Evolutionary conservation across 1,140 invertebrate genomes (phyloP), one percentile per base, ranked within the genome.

Genomic region (Tetramorium parvispinum): DNA sequence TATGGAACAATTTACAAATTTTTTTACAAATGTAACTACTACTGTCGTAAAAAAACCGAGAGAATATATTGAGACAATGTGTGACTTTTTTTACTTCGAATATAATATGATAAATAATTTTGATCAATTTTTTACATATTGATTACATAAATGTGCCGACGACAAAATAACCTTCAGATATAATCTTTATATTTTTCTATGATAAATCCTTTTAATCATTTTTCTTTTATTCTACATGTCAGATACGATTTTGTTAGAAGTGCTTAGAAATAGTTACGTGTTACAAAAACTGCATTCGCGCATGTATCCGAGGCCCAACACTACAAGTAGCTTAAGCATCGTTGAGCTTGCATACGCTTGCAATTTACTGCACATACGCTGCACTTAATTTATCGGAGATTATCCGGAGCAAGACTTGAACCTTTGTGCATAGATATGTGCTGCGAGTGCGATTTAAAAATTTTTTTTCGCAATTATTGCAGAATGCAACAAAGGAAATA

Each of bases 351-450:
- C 79, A 83, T 83, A 71, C 53, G 79, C 79, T 83, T 83, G 79
- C 79, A 83, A 83, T 83, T 83, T 83, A 73, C 40, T 61, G 79
- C 79, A 75, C 79, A 83, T 83, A 83, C 24, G 79, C 79, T 83
- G 79, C 79, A 83, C 79, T 83, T 83, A 83, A 83, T 83, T 83
- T 83, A 75, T 83, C 79, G 55, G 61, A 43, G 71, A 83, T 73
- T 83, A 83, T 83, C 79, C 8, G 79, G 79, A 83, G 79, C 79
- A 83, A 83, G 79, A 75, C 40, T 75, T 24, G 68, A 83, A 83
- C 68, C 68, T 73, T 83, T 83, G 79, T 83, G 79, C 79, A 83
- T 71, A 32, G 53, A 83, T 21, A 21, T 61, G 40, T 46, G 40
- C 40, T 40, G 53, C 53, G 13, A 59, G 46, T 24, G 27, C 27